phyloP scores from a whole-genome alignment of 2,888 invertebrate genomes.

The Podotricha telesiphe region DNA sequence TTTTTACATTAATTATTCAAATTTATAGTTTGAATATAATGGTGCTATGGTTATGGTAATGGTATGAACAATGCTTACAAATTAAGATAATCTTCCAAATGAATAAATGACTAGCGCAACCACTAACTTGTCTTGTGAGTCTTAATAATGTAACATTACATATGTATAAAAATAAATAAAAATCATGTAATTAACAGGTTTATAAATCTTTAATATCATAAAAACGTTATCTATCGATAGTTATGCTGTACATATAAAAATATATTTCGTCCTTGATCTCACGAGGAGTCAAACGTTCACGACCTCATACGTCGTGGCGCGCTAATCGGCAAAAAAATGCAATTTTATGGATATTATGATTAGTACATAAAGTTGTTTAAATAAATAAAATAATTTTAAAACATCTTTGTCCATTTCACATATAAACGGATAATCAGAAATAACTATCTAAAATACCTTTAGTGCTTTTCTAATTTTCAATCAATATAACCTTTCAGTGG shows the following conservation, averaged over 20 bases:
- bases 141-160: background rate
- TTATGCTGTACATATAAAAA: slow-evolving; percentile 2
- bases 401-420: too few relatives aligned
- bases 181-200: slow-evolving; percentile 4
- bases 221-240: slow-evolving; percentile 7
- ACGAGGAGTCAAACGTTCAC: slow-evolving; percentile 27
- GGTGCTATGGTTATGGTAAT: too few relatives aligned
- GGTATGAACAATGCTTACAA: background rate
- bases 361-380: slow-evolving; percentile 1
- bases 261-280: slow-evolving; percentile 23
- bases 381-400: background rate
- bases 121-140: background rate
- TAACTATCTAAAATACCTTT: too few relatives aligned
- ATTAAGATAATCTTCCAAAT: background rate
- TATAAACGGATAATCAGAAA: too few relatives aligned
- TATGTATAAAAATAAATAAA: background rate
- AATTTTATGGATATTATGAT: slow-evolving; percentile 17
- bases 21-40: background rate
- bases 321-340: slow-evolving; percentile 24
- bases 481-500: background rate
- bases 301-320: slow-evolving; percentile 17
- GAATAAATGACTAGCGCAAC: too few relatives aligned
- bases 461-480: too few relatives aligned
- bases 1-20: too few relatives aligned
- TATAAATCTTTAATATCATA: slow-evolving; percentile 3